Evolutionary conservation across 2,888 invertebrate species (phyloP).

Genomic region (Sepioteuthis lessoniana): DNA sequence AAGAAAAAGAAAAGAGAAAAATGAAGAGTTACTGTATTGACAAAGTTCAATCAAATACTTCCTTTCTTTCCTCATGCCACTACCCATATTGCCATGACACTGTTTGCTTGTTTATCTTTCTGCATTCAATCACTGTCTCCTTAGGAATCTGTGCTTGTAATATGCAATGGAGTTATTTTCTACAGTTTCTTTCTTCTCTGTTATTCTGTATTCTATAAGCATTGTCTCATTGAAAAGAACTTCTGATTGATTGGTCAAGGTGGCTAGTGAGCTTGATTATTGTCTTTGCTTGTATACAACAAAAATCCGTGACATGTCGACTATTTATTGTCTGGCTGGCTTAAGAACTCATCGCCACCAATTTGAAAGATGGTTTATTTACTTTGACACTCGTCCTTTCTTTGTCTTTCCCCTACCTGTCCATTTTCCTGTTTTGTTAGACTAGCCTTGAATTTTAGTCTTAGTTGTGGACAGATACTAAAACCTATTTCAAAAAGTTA

Average conservation of each 20-base stretch:
- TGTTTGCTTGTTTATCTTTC: background rate
- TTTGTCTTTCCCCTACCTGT: background rate
- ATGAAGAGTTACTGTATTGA: background rate
- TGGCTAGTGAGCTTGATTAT: background rate
- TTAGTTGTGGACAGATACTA: background rate
- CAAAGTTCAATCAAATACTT: background rate
- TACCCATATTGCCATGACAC: background rate
- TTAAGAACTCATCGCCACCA: constrained; percentile 20
- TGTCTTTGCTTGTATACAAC: constrained; percentile 16
- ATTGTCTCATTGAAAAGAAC: background rate
- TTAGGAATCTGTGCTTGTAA: background rate
- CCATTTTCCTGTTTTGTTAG: background rate
- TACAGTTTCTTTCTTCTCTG: background rate
- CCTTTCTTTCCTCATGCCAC: background rate
- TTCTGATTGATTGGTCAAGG: background rate
- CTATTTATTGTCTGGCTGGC: background rate
- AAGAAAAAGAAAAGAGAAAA: background rate
- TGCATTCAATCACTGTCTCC: background rate
- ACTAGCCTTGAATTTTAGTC: background rate
- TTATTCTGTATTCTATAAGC: background rate
- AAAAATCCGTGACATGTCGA: constrained; percentile 9
- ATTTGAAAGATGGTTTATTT: background rate
- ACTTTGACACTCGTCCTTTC: background rate
- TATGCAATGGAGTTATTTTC: background rate
- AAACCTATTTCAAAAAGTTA: background rate